Evolutionary conservation across 2,113 vertebrate species (phyloP).

Genomic region (Myotis brandtii): DNA sequence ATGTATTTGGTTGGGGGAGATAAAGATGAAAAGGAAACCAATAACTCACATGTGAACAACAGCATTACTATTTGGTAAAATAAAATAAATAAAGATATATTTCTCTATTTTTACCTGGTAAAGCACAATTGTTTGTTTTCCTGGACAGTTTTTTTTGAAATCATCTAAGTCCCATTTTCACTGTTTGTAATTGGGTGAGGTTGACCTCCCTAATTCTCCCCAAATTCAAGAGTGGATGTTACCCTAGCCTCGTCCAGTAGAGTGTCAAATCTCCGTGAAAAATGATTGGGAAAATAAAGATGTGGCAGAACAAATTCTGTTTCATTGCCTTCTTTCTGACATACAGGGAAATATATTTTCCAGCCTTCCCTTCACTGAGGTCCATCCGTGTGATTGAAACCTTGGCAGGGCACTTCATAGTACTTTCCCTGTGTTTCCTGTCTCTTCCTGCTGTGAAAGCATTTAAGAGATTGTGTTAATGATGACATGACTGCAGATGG

Average conservation of each 20-base stretch:
- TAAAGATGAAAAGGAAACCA: not conserved
- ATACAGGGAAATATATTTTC: not conserved
- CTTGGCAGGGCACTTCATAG: not conserved
- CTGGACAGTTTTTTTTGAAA: not conserved
- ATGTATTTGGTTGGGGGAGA: not conserved
- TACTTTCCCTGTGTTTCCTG: not conserved
- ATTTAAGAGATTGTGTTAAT: not conserved
- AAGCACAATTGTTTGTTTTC: not conserved
- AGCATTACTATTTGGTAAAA: not conserved
- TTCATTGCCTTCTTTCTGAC: not conserved
- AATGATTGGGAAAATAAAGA: not conserved
- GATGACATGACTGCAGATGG: not conserved
- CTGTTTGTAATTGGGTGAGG: not conserved
- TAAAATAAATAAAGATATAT: not conserved
- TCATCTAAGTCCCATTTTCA: not conserved
- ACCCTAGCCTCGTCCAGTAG: not conserved
- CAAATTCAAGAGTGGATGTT: not conserved
- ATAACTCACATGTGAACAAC: not conserved
- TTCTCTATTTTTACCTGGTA: not conserved
- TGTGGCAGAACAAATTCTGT: not conserved
- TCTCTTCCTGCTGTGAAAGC: not conserved
- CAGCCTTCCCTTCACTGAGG: not conserved
- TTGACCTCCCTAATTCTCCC: not conserved
- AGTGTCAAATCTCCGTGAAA: not conserved
- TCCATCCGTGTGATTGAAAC: not conserved